Percentiles rank a stretch among this genome's conserved stretches.
Evolutionary conservation across 2,113 vertebrate genomes (phyloP).

Genomic region (Aphelocoma coerulescens): DNA sequence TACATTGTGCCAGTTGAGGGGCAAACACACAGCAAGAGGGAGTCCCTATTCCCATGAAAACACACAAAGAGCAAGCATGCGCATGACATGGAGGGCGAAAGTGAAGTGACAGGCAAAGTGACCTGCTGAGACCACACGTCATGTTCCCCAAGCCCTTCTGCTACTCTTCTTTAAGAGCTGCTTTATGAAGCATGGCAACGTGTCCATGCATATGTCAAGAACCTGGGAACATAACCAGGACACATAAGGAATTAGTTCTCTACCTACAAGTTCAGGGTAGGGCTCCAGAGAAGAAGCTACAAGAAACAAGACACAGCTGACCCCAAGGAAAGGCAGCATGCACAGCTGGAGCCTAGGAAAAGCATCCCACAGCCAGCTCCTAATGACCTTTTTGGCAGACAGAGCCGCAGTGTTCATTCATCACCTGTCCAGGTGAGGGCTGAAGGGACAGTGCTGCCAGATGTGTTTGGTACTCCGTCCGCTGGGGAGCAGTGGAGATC

Average conservation of each 20-base stretch:
- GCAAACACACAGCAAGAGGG: background rate
- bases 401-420: background rate
- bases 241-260: background rate
- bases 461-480: accelerated
- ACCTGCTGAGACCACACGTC: background rate
- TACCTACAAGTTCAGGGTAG: background rate
- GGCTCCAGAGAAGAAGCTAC: background rate
- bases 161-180: background rate
- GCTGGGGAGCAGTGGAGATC: background rate
- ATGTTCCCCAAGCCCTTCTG: background rate
- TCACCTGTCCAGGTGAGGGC: background rate
- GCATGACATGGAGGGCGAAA: background rate
- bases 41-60: background rate
- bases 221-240: background rate
- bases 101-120: background rate
- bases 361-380: background rate
- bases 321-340: background rate
- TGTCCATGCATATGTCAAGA: background rate
- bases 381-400: background rate
- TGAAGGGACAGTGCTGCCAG: background rate
- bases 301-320: background rate
- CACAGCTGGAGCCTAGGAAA: background rate
- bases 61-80: background rate
- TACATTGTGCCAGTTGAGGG: background rate
- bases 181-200: background rate